Evolutionary conservation across 2,797 vertebrate genomes (phyloP).

Genomic region (Pseudochirops corinnae): DNA sequence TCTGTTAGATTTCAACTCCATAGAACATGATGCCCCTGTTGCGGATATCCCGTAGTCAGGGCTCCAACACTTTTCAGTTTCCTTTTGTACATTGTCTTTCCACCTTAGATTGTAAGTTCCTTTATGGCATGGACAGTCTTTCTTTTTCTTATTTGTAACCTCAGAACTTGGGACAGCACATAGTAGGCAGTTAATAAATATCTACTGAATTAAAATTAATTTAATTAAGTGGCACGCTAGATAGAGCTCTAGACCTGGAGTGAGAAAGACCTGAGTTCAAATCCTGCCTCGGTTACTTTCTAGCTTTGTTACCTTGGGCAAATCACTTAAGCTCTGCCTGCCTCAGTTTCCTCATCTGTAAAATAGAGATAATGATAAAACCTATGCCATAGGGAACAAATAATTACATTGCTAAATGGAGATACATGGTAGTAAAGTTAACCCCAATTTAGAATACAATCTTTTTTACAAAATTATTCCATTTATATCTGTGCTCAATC

Average conservation of each 20-base stretch:
- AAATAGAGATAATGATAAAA: not conserved
- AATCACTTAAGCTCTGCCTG: not conserved
- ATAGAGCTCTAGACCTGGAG: not conserved
- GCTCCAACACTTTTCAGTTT: not conserved
- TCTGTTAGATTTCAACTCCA: not conserved
- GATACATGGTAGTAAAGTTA: not conserved
- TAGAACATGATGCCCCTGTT: not conserved
- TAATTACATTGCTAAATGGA: not conserved
- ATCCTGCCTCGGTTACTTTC: not conserved
- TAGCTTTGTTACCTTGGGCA: not conserved
- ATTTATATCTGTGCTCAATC: not conserved
- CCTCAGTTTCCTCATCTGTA: not conserved
- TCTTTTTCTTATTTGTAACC: not conserved
- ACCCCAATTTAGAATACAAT: not conserved
- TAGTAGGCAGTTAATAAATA: not conserved
- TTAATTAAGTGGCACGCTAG: not conserved
- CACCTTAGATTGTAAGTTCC: not conserved
- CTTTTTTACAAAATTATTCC: not conserved
- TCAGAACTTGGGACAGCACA: not conserved
- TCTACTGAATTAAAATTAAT: not conserved
- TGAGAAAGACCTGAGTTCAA: not conserved
- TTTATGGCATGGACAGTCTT: not conserved
- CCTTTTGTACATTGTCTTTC: not conserved
- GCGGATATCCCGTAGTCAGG: not conserved
- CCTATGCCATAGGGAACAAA: not conserved